A percentile compares a stretch with the other conserved stretches of the same genome.
Evolutionary conservation across 2,888 invertebrate species (phyloP).

Genomic region (Arctia plantaginis): DNA sequence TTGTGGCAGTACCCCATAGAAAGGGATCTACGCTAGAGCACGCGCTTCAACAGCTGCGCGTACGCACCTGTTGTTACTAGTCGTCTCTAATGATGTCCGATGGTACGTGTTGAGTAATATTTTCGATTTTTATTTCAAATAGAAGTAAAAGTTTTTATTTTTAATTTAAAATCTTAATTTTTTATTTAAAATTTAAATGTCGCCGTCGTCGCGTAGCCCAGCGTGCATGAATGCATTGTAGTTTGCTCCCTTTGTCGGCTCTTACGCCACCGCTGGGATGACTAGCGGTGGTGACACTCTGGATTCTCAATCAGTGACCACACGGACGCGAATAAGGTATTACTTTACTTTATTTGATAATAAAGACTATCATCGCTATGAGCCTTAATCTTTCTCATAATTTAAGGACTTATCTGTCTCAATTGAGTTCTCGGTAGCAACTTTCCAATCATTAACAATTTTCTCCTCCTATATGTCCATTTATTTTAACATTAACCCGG

Average conservation of each 20-base stretch:
- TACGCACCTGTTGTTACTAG: slow-evolving; percentile 54
- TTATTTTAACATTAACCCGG: slow-evolving; percentile 59
- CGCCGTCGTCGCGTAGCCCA: no score
- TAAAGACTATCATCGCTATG: neutral
- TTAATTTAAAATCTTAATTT: neutral
- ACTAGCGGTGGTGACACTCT: no score
- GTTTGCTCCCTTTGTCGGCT: no score
- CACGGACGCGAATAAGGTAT: neutral
- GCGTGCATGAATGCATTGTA: no score
- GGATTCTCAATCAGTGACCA: no score
- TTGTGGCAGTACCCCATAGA: slow-evolving; percentile 39
- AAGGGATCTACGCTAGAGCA: slow-evolving; percentile 64
- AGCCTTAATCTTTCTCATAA: slow-evolving; percentile 6
- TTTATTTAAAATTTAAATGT: no score
- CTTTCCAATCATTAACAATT: slow-evolving; percentile 51
- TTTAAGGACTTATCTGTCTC: slow-evolving; percentile 32
- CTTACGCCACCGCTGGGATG: no score
- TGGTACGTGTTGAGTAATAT: neutral
- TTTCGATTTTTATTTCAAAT: neutral
- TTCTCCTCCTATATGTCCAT: slow-evolving; percentile 41
- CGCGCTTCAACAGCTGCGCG: slow-evolving; percentile 65
- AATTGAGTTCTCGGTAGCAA: slow-evolving; percentile 39
- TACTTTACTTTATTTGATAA: neutral
- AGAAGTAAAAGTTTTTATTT: neutral
- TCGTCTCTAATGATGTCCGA: slow-evolving; percentile 4